These are phyloP conservation scores for Cephus nigrinus DNA, from an alignment of 2,888 invertebrate genomes.

Conservation along the genomic window DNA sequence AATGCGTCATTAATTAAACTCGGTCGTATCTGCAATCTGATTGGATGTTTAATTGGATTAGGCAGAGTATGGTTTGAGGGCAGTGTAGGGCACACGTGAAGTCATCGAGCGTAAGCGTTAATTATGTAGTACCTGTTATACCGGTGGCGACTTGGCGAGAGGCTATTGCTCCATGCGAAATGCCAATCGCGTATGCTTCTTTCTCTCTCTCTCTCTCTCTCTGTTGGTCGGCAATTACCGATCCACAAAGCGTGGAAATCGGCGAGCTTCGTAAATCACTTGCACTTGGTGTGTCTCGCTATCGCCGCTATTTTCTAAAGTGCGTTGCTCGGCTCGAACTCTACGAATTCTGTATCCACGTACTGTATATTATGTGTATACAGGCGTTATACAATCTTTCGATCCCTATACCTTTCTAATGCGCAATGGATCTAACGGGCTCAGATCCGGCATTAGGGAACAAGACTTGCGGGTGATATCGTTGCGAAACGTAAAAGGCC, in stretches of 20 bases:
- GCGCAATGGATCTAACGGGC: not conserved
- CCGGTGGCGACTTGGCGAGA: not conserved
- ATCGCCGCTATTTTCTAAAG: not conserved
- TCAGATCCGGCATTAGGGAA: not conserved
- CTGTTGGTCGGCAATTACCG: constrained; percentile 12
- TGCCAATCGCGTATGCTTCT: constrained; percentile 39
- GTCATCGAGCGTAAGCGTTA: constrained; percentile 34
- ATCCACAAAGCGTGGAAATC: constrained; percentile 9
- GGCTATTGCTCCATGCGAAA: constrained; percentile 33
- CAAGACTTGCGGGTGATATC: not conserved
- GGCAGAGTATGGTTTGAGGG: constrained; percentile 39
- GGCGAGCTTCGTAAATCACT: constrained; percentile 7
- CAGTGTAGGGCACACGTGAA: constrained; percentile 10
- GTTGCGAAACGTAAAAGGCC: not conserved
- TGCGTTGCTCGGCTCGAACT: not conserved
- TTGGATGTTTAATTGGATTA: constrained; percentile 58
- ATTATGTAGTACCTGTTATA: constrained; percentile 32
- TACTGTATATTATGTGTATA: not conserved
- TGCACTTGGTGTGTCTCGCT: not conserved
- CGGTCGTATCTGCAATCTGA: constrained; percentile 50
- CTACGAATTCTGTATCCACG: not conserved
- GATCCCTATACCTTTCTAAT: not conserved
- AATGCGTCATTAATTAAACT: constrained; percentile 57
- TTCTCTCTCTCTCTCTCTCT: constrained; percentile 23
- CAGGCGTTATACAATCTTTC: not conserved